Percentiles rank a stretch among this genome's conserved stretches.
phyloP scores from a whole-genome alignment of 2,797 vertebrate genomes.

The Acomys russatus region DNA sequence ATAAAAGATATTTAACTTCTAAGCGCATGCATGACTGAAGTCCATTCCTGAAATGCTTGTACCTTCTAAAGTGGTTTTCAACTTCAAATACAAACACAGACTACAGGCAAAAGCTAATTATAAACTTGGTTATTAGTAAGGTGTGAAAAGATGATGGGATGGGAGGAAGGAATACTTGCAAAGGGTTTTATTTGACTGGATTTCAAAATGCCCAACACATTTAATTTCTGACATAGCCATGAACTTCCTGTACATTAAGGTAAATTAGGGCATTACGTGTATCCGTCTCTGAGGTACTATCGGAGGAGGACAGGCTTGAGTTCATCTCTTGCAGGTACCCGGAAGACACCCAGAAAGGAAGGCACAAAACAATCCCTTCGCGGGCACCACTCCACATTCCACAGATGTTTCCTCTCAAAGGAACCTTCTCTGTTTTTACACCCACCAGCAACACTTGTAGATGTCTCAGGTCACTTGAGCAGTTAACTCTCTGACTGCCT shows the following conservation, averaged over 20 bases:
- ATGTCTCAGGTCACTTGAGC: background rate
- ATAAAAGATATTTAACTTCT: background rate
- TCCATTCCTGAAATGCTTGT: background rate
- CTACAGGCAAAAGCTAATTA: conserved; percentile 28
- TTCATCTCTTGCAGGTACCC: background rate
- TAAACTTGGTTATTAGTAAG: background rate
- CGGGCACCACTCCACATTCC: background rate
- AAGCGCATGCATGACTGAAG: background rate
- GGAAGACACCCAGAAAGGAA: conserved; percentile 2
- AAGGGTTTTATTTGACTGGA: conserved; percentile 7
- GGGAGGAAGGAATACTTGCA: background rate
- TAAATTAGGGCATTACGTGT: background rate
- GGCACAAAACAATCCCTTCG: background rate
- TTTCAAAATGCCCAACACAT: background rate
- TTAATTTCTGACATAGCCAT: background rate
- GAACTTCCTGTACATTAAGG: conserved; percentile 12
- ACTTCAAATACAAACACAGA: conserved; percentile 50
- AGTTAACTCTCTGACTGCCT: background rate
- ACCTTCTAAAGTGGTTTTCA: conserved; percentile 52
- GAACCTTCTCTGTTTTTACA: background rate
- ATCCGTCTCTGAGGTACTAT: background rate
- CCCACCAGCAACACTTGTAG: background rate
- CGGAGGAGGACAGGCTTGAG: background rate
- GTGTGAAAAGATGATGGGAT: background rate
- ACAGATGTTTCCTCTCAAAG: background rate